A percentile compares a stretch with the other conserved stretches of the same genome.
These are phyloP conservation scores for Chelonoidis abingdonii DNA, from an alignment of 2,113 vertebrate genomes.

Conservation along the genomic window DNA sequence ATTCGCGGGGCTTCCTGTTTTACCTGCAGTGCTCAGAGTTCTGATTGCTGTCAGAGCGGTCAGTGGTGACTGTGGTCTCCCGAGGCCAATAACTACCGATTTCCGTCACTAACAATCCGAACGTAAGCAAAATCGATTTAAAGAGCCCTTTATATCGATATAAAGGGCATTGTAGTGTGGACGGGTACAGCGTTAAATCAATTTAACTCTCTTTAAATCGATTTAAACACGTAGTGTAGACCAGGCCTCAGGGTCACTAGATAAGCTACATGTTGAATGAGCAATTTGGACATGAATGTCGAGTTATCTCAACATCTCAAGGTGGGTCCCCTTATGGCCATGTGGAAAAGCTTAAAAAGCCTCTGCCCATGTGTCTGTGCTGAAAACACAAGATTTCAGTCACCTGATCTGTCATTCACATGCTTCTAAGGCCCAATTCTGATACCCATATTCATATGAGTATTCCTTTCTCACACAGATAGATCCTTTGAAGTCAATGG, in stretches of 20 bases:
- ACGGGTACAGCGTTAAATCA: too few relatives aligned
- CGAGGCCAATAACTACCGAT: too few relatives aligned
- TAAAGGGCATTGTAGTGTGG: too few relatives aligned
- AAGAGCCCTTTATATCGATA: too few relatives aligned
- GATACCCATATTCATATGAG: not conserved
- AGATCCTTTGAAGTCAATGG: not conserved
- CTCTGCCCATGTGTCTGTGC: not conserved
- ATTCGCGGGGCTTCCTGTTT: too few relatives aligned
- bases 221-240: too few relatives aligned
- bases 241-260: not conserved
- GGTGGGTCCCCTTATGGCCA: not conserved
- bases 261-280: not conserved
- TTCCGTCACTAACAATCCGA: too few relatives aligned
- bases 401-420: not conserved
- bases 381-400: not conserved
- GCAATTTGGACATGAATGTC: not conserved
- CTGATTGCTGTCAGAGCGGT: too few relatives aligned
- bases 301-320: not conserved
- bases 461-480: not conserved
- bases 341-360: not conserved
- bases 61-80: too few relatives aligned
- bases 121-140: too few relatives aligned
- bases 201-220: too few relatives aligned
- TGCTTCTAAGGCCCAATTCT: not conserved
- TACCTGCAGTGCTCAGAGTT: too few relatives aligned